Conservation (phyloP, 1,140 invertebrate genomes). For the Brachionus paranguensis region DNA sequence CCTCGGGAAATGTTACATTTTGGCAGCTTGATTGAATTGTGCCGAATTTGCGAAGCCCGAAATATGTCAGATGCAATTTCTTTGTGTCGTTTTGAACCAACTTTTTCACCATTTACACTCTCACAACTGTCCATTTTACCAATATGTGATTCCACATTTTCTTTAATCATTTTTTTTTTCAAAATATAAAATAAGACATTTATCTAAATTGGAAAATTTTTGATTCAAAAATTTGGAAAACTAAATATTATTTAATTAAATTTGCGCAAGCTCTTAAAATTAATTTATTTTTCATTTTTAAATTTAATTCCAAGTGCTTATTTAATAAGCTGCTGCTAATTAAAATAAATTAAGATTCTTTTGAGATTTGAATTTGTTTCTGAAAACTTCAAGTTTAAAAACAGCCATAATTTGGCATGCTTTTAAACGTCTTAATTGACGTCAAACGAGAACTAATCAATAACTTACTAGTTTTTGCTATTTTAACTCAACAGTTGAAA, state of each 20-base stretch:
- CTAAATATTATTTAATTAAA: not conserved
- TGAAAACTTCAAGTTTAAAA: not conserved
- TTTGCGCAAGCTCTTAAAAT: too few species aligned
- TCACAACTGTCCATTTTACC: not conserved
- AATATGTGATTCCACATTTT: not conserved
- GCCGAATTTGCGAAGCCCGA: not conserved
- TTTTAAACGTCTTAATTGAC: not conserved
- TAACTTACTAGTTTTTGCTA: not conserved
- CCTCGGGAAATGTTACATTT: conserved; percentile 5
- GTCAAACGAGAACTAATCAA: not conserved
- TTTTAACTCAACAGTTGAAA: not conserved
- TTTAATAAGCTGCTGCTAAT: not conserved
- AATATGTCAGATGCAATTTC: not conserved
- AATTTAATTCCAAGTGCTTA: not conserved
- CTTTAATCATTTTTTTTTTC: not conserved
- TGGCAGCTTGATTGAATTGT: conserved; percentile 13
- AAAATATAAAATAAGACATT: not conserved
- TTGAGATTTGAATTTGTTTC: not conserved
- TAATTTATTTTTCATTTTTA: not conserved
- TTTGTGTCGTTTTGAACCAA: not conserved
- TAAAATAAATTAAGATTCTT: not conserved
- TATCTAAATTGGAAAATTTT: not conserved
- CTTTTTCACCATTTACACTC: not conserved
- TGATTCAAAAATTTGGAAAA: too few species aligned
- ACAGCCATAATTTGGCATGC: not conserved